Percentiles rank a stretch among this genome's conserved stretches.
Evolutionary conservation across 2,113 vertebrate genomes (phyloP).

Genomic region (Ardeotis arabs): DNA sequence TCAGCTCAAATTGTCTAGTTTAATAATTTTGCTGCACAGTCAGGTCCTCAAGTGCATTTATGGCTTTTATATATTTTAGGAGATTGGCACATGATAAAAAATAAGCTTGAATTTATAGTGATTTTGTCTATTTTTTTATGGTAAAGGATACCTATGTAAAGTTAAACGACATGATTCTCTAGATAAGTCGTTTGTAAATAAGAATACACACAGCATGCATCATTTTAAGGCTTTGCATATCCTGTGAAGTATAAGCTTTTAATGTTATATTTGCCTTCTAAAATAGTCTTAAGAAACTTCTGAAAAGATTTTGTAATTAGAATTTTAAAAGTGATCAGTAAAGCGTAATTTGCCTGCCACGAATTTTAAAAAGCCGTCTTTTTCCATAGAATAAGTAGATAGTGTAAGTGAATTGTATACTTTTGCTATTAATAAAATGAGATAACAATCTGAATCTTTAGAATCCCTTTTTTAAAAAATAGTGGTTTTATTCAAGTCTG

Average conservation of each 20-base stretch:
- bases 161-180: background rate
- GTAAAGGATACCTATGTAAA: background rate
- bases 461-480: background rate
- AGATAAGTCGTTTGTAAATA: background rate
- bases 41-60: background rate
- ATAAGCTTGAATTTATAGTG: background rate
- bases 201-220: background rate
- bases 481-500: accelerated
- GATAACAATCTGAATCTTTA: background rate
- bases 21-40: background rate
- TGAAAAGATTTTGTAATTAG: background rate
- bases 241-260: background rate
- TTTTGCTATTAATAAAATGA: background rate
- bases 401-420: background rate
- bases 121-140: background rate
- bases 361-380: background rate
- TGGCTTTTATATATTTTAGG: background rate
- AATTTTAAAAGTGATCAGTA: background rate
- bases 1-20: background rate
- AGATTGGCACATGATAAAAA: background rate
- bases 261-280: background rate
- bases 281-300: background rate
- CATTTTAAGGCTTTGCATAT: background rate
- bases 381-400: background rate
- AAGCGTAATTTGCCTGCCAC: background rate